Conservation (phyloP, 1,140 invertebrate species). For the Heliconius nattereri region DNA sequence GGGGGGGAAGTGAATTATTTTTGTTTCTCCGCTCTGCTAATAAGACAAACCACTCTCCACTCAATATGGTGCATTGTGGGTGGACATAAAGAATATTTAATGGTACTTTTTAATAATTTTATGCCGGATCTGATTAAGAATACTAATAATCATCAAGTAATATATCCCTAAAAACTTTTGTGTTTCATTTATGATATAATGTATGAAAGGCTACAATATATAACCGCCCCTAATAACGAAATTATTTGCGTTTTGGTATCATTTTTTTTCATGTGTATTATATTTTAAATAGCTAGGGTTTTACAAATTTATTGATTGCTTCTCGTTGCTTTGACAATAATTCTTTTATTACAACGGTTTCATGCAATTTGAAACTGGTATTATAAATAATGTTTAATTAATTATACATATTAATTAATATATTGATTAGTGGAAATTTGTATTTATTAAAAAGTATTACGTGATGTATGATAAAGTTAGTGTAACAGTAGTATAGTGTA, state of each 20-base stretch:
- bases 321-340: conserved; percentile 63
- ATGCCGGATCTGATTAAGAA: background rate
- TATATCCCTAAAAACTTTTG: too few species aligned
- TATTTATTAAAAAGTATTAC: conserved; percentile 67
- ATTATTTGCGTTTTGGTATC: conserved; percentile 40
- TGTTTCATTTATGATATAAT: conserved; percentile 27
- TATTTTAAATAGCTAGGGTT: conserved; percentile 34
- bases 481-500: conserved; percentile 39
- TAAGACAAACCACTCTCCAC: too few species aligned
- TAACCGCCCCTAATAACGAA: conserved; percentile 32
- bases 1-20: too few species aligned
- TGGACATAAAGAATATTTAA: too few species aligned
- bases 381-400: conserved; percentile 41
- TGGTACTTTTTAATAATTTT: background rate
- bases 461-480: conserved; percentile 48
- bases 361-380: conserved; percentile 25
- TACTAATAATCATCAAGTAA: background rate
- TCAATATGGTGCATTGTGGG: too few species aligned
- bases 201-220: conserved; percentile 16
- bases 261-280: conserved; percentile 28
- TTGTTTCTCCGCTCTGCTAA: too few species aligned
- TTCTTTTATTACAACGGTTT: conserved; percentile 47
- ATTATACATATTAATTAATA: conserved; percentile 34
- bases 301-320: conserved; percentile 42
- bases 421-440: conserved; percentile 45